Evolutionary conservation across 2,113 vertebrate genomes (phyloP).

Genomic region (Lampris incognitus): DNA sequence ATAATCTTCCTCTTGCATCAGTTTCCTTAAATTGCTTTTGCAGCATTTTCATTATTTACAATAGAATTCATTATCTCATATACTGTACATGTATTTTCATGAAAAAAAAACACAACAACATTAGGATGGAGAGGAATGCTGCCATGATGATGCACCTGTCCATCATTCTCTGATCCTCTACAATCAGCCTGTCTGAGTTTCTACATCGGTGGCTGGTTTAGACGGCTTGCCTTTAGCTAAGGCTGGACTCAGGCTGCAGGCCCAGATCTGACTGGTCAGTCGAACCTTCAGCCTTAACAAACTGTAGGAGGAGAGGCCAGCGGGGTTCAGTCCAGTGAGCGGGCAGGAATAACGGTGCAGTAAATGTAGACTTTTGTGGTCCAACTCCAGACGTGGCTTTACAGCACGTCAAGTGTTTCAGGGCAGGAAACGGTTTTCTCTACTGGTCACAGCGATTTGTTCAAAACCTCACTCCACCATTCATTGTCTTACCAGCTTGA

Average conservation of each 20-base stretch:
- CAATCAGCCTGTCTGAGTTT: not conserved
- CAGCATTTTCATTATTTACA: constrained; percentile 64
- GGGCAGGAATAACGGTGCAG: no score
- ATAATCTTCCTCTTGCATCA: constrained; percentile 48
- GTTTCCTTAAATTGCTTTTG: constrained; percentile 36
- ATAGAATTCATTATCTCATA: constrained; percentile 65
- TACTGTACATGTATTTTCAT: constrained; percentile 38
- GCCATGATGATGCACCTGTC: constrained; percentile 38
- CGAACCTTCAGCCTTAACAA: not conserved
- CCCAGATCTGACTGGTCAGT: not conserved
- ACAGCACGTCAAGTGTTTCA: no score
- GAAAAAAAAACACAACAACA: constrained; percentile 39
- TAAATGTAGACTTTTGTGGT: no score
- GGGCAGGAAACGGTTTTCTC: no score
- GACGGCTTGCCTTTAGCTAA: not conserved
- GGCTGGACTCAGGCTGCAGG: not conserved
- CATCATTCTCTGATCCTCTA: not conserved
- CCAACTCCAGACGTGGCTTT: no score
- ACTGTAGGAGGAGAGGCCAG: not conserved
- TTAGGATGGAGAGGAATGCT: not conserved
- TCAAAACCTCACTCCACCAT: no score
- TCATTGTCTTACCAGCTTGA: no score
- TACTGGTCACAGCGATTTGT: no score
- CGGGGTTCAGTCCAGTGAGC: no score
- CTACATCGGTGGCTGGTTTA: no score